phyloP scores from a whole-genome alignment of 2,797 vertebrate species.

The Loris lydekkerianus region DNA sequence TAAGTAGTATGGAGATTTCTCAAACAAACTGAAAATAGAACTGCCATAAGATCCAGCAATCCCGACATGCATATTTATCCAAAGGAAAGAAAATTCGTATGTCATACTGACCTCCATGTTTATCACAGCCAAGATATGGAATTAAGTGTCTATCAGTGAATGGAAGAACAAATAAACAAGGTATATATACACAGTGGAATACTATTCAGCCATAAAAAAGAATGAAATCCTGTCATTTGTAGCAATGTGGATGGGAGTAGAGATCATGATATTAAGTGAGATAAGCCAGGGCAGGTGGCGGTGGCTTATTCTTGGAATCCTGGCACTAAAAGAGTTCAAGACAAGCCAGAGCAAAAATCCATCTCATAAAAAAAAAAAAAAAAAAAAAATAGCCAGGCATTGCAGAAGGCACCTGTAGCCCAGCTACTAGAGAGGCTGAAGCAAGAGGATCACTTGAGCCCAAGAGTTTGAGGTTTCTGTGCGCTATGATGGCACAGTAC shows the following conservation, averaged over 20 bases:
- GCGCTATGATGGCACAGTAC: no score
- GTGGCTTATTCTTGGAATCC: no score
- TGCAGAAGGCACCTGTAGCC: no score
- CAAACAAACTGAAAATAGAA: neutral
- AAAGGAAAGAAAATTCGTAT: neutral
- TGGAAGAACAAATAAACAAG: neutral
- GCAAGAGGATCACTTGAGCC: no score
- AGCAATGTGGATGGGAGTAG: neutral
- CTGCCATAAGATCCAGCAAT: neutral
- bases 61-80: neutral
- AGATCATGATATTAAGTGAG: neutral
- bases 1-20: neutral
- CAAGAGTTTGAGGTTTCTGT: no score
- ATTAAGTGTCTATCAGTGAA: neutral
- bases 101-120: neutral
- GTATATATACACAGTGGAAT: neutral
- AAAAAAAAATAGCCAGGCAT: no score
- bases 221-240: neutral
- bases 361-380: no score
- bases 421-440: no score
- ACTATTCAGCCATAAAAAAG: neutral
- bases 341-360: no score
- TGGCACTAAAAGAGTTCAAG: no score
- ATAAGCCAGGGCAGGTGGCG: neutral
- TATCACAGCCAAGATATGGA: neutral